Percentiles rank a stretch among this genome's conserved stretches.
Conservation (phyloP, 2,797 vertebrate species). For the Gouania willdenowi region DNA sequence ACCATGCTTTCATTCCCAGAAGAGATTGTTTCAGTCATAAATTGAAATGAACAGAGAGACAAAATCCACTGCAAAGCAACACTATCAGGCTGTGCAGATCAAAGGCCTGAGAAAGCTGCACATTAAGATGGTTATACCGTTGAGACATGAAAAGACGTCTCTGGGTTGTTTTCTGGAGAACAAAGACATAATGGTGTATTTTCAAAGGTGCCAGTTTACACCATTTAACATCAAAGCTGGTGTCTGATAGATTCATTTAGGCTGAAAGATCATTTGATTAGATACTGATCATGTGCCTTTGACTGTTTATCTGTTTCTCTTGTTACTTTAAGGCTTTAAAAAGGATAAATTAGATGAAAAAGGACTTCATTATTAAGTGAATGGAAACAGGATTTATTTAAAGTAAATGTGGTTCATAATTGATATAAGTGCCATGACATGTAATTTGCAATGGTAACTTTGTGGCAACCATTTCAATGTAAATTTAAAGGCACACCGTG, state of each 20-base stretch:
- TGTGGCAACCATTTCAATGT: no score
- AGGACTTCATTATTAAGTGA: no score
- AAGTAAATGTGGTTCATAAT: no score
- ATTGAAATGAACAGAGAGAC: conserved; percentile 73
- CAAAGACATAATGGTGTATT: conserved; percentile 64
- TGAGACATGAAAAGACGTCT: conserved; percentile 85
- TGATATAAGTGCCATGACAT: no score
- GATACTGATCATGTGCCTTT: no score
- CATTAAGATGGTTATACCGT: conserved; percentile 83
- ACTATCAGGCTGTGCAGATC: conserved; percentile 72
- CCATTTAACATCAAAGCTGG: conserved; percentile 72
- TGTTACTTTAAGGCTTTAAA: no score
- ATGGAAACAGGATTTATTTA: no score
- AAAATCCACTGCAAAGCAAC: conserved; percentile 75
- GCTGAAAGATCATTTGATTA: conserved; percentile 35
- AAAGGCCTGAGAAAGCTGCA: conserved; percentile 84
- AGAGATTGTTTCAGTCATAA: conserved; percentile 58
- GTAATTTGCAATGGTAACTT: no score
- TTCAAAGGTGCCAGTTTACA: conserved; percentile 70
- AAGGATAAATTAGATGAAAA: no score
- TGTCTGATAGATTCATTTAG: conserved; percentile 37
- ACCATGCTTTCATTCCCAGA: conserved; percentile 20
- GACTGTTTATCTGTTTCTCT: no score
- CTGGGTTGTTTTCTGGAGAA: conserved; percentile 79
- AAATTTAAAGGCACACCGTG: no score